Evolutionary conservation across 2,797 vertebrate genomes (phyloP).

Genomic region (Acomys russatus): DNA sequence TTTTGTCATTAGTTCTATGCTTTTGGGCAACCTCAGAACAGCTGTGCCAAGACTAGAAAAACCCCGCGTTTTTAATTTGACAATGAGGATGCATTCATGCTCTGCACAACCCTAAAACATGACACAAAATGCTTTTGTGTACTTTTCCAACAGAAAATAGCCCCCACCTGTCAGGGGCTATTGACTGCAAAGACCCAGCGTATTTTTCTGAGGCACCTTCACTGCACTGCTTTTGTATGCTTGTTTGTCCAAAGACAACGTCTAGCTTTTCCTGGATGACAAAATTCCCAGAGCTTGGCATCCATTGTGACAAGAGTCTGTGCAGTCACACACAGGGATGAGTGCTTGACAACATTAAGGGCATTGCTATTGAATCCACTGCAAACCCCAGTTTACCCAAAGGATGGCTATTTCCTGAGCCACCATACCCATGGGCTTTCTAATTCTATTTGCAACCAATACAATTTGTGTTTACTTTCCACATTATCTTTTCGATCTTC

Average conservation of each 20-base stretch:
- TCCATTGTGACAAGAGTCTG: conserved; percentile 90
- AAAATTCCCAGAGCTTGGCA: conserved; percentile 93
- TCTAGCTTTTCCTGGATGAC: conserved; percentile 94
- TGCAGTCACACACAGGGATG: conserved; percentile 92
- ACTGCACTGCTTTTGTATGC: conserved; percentile 91
- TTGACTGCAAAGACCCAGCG: conserved; percentile 90
- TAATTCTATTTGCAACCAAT: conserved; percentile 91
- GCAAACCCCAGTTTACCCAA: conserved; percentile 94
- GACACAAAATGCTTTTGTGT: conserved; percentile 95
- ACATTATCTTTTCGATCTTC: conserved; percentile 91
- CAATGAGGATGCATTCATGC: conserved; percentile 94
- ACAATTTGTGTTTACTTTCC: conserved; percentile 94
- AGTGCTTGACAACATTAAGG: conserved; percentile 92
- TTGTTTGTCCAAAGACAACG: conserved; percentile 91
- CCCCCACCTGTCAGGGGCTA: conserved; percentile 90
- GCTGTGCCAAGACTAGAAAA: conserved; percentile 91
- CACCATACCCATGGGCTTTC: conserved; percentile 94
- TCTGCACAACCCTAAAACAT: conserved; percentile 93
- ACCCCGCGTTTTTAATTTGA: conserved; percentile 94
- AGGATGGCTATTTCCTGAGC: conserved; percentile 94
- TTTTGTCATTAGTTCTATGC: conserved; percentile 94
- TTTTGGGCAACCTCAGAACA: conserved; percentile 92
- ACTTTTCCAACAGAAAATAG: conserved; percentile 90
- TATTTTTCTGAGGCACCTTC: conserved; percentile 87
- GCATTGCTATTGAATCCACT: conserved; percentile 93